These are phyloP conservation scores for Taurulus bubalis DNA, from an alignment of 2,113 vertebrate species.

Conservation along the genomic window DNA sequence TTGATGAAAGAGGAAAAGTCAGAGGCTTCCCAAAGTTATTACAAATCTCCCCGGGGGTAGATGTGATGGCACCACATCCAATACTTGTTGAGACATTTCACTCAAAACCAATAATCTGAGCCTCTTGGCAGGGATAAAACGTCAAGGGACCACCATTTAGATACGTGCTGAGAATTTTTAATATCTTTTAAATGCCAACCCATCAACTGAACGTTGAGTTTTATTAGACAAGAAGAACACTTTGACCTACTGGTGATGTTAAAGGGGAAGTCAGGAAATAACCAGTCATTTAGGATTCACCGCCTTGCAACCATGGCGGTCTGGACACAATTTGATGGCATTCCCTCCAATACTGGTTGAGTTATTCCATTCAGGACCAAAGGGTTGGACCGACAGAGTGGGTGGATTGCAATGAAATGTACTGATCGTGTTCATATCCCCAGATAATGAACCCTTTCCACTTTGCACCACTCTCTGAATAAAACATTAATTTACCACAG, in stretches of 20 bases:
- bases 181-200: neutral
- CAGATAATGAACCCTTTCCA: neutral
- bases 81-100: neutral
- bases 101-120: neutral
- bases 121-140: neutral
- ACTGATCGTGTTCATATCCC: neutral
- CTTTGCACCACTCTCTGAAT: neutral
- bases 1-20: neutral
- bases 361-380: neutral
- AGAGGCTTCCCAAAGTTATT: neutral
- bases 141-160: neutral
- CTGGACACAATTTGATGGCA: neutral
- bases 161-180: neutral
- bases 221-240: neutral
- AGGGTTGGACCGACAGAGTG: neutral
- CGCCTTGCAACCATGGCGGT: neutral
- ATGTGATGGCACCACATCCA: neutral
- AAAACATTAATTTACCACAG: neutral
- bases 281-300: neutral
- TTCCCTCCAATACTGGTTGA: neutral
- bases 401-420: neutral
- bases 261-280: neutral
- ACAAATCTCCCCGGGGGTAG: neutral
- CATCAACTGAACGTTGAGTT: neutral
- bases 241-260: neutral